Evolutionary conservation across 30 jellyfish, hydroid and myxozoan species (phyloP), one percentile per base, ranked within the genome.

Genomic region (Cassiopea xamachana): DNA sequence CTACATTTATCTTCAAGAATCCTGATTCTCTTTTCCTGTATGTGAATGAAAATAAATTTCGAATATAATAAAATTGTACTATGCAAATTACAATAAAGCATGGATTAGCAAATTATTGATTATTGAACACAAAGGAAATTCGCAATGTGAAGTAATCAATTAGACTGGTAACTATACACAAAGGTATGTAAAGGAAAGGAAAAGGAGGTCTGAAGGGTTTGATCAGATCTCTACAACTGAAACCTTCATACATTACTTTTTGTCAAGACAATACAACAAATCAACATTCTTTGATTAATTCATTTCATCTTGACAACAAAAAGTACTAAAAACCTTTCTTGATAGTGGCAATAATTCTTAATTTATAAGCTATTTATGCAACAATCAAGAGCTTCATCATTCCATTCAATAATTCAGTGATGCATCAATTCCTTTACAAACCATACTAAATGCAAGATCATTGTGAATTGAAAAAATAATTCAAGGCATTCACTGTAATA

Each of bases 1-100:
- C 82, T 60, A 73, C 97, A 93, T 60, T 93, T 93, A 45, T 93
- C 98, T 72, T 88, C 96, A 2, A 93, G 82, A 1, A 93, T 48
- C 48, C 70, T 82, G 15, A 93, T 87, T 81, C 90, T 83, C 77
- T 68, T 88, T 51, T 93, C 98, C 98, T 93, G 64, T 16, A 43
- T 43, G 1, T 4, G 15, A 39, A 46, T 27, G 73, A 67, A 83
- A 7, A 45, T 27, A 67, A 14, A 67, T 4, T 14, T 3, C 0
- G 14, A 15, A 15, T 15, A 67, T 3, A 6, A 55, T 55, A 55
- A 55, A 55, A 3, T 6, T 0, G 0, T 55, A 55, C 39, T 27
- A 27, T 27, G 39, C 39, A 27, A 27, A 27, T 27, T 27, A 27
- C 39, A 27, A 27, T 27, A 27, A 27, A 27, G 39, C 39, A 27